Conservation (phyloP, 2,113 vertebrate species). For the Calcarius ornatus region DNA sequence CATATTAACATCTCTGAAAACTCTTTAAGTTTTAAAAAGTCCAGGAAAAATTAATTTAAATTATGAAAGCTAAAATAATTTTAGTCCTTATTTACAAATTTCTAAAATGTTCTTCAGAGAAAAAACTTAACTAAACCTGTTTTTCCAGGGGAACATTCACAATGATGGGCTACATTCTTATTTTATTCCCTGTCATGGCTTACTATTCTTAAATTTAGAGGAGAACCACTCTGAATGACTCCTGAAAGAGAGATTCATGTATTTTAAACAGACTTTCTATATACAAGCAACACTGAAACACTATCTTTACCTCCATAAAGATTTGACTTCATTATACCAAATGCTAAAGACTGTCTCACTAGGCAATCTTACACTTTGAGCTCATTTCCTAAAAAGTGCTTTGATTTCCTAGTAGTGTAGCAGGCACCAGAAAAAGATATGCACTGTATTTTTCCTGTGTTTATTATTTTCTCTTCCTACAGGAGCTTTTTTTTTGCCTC, state of each 20-base stretch:
- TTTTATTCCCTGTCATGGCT: not conserved
- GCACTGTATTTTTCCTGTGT: not conserved
- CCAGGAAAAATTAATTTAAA: not conserved
- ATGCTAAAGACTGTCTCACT: not conserved
- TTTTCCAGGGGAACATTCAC: not conserved
- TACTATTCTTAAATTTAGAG: not conserved
- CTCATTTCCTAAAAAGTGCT: not conserved
- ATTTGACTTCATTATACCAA: not conserved
- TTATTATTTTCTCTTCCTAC: not conserved
- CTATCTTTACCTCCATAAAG: not conserved
- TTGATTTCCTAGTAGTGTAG: not conserved
- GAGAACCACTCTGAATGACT: not conserved
- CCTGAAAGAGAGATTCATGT: not conserved
- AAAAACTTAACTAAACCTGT: not conserved
- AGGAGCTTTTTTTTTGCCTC: not conserved
- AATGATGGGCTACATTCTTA: not conserved
- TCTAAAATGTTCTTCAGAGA: not conserved
- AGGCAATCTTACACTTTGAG: not conserved
- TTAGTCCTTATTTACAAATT: not conserved
- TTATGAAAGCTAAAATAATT: not conserved
- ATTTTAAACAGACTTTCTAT: not conserved
- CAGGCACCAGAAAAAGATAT: not conserved
- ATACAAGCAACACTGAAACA: not conserved
- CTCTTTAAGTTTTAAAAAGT: not conserved
- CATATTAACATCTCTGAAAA: not conserved